Evolutionary conservation across 2,113 vertebrate species (phyloP), one percentile per base, ranked within the genome.

Genomic region (Dasyurus viverrinus): DNA sequence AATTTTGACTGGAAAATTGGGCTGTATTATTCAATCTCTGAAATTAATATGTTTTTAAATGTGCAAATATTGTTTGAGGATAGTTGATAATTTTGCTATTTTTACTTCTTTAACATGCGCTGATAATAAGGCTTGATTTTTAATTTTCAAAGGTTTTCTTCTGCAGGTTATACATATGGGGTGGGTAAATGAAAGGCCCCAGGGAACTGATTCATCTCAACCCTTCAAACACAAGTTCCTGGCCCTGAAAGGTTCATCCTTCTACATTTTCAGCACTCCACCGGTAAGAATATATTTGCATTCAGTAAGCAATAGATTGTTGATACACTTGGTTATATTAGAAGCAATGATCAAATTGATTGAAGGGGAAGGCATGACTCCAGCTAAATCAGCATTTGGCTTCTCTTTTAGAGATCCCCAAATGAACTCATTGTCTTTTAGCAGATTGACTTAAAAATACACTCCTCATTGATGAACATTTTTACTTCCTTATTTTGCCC

Each of bases 151-250:
- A 97, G 98, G 54, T 98, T 98, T 98, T 94, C 93, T 97, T 97
- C 97, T 97, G 91, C 98, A 99, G 99, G 98, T 99, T 53, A 98
- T 99, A 96, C 99, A 99, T 98, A 99, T 99, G 99, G 99, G 99
- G 93, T 99, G 99, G 99, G 99, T 99, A 36, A 99, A 99, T 95
- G 99, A 99, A 96, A 99, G 98, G 95, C 98, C 99, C 1, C 99
- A 99, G 93, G 98, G 97, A 96, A 97, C 97, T n/a, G 97, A 98
- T 91, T 97, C 98, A 52, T 96, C 97, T 90, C 98, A 97, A 68
- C 94, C 98, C 91, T 98, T 98, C 96, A 97, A 97, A 94, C 99
- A 98, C 98, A 99, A 99, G 98, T 99, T 99, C 97, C 98, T 99
- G 97, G 99, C 99, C 36, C 98, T 99, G 97, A 99, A 99, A 96